Base-by-base conservation (phyloP, 1,140 invertebrate species). In the Leptinotarsa lineolata region DNA sequence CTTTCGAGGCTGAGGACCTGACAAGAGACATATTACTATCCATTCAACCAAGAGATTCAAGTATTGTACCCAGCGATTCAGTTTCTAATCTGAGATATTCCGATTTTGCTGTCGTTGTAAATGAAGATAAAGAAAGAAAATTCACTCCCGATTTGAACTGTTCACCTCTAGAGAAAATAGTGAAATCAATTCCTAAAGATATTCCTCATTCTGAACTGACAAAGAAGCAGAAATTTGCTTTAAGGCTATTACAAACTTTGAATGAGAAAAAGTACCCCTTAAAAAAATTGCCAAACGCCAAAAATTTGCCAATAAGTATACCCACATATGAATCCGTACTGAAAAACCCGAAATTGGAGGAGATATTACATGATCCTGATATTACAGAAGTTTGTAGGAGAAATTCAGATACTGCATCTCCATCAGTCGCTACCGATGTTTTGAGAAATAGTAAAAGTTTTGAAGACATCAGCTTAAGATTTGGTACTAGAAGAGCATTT, bases 301-400 rank as follows among this genome's bases (percentile, higher is more conserved):
- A 73, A 64, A 76, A 74, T 11, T 15, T 76, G 6, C 73, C 70
- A 18, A 82, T 82, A 16, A 81, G 80, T 46, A 44, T 20, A 22
- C 81, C 81, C 2, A 79, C 75, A 13, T 24, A 68, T 60, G 74
- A 78, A 68, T 80, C 80, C 2, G 79, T 82, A n/a, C 30, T 76
- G 44, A 78, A 69, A 13, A 81, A 82, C 63, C 68, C 66, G 22
- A 82, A 81, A 68, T 67, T 82, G 13, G 68, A 68, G 1, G 72
- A 75, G 20, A 78, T 82, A n/a, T 60, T 82, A 13, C 18, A 73
- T 21, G 71, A 78, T 64, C 74, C 77, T 4, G 18, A 68, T 59
- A 72, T 76, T 13, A 69, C 46, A 61, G 66, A 65, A 13, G 48
- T 60, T 30, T 13, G 11, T 21, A 67, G 60, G 58, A 21, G 61